These are phyloP conservation scores for Pristionchus exspectatus DNA, from an alignment of 2,888 invertebrate genomes.

Conservation along the genomic window DNA sequence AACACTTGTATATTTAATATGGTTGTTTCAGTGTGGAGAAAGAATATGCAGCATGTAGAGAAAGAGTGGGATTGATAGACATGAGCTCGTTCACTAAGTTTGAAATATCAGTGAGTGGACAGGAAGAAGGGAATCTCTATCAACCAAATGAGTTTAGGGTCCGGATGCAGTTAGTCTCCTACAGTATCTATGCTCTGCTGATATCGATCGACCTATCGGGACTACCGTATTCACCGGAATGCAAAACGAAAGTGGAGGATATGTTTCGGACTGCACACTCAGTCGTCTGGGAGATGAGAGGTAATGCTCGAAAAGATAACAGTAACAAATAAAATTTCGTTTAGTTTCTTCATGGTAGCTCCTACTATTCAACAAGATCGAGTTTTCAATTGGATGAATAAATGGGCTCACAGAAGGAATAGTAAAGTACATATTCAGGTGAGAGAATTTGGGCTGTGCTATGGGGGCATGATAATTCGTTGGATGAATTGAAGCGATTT, in stretches of 20 bases:
- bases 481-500: no score
- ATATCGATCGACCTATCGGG: slow-evolving; percentile 94
- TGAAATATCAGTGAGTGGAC: slow-evolving; percentile 88
- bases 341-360: slow-evolving; percentile 96
- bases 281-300: slow-evolving; percentile 91
- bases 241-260: slow-evolving; percentile 95
- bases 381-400: slow-evolving; percentile 90
- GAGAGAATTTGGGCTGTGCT: not conserved
- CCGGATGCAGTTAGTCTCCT: slow-evolving; percentile 90
- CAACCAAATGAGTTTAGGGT: slow-evolving; percentile 62
- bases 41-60: slow-evolving; percentile 95
- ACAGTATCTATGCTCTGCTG: slow-evolving; percentile 95
- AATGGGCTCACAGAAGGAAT: slow-evolving; percentile 80
- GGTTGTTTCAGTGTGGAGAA: slow-evolving; percentile 86
- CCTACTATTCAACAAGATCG: slow-evolving; percentile 97
- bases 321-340: slow-evolving; percentile 57
- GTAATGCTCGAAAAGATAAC: slow-evolving; percentile 81
- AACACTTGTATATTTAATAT: not conserved
- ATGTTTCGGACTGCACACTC: slow-evolving; percentile 97
- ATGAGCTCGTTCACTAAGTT: slow-evolving; percentile 98
- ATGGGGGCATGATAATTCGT: not conserved
- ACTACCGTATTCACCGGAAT: slow-evolving; percentile 97
- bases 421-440: slow-evolving; percentile 73
- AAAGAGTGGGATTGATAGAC: slow-evolving; percentile 93
- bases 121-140: not conserved